Evolutionary conservation across 2,113 vertebrate species (phyloP).

Genomic region (Gymnorhina tibicen): DNA sequence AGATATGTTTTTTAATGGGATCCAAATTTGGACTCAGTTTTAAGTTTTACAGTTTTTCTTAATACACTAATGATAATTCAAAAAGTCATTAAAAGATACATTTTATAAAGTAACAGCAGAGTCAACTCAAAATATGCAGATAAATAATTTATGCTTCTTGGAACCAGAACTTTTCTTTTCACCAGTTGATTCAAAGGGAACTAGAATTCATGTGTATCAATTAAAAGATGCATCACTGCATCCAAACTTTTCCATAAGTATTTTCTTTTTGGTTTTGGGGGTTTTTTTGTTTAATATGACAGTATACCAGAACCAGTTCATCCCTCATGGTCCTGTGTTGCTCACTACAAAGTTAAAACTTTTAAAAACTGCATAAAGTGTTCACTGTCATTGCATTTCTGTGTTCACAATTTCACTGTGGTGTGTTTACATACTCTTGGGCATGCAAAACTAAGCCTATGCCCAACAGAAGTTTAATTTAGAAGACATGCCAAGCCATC

Average conservation of each 20-base stretch:
- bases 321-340: rapidly evolving
- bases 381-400: neutral
- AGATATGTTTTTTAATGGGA: neutral
- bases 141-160: neutral
- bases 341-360: neutral
- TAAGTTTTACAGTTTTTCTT: neutral
- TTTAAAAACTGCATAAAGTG: neutral
- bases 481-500: neutral
- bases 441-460: neutral
- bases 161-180: neutral
- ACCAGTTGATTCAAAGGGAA: neutral
- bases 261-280: rapidly evolving
- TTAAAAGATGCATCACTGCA: neutral
- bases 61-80: neutral
- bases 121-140: neutral
- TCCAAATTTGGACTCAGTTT: neutral
- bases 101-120: neutral
- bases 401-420: neutral
- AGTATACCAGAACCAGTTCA: neutral
- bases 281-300: neutral
- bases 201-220: neutral
- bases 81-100: neutral
- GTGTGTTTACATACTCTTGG: neutral
- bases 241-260: neutral
- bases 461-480: neutral